phyloP scores from a whole-genome alignment of 2,113 vertebrate species.

The Neolamprologus tretocephalus region DNA sequence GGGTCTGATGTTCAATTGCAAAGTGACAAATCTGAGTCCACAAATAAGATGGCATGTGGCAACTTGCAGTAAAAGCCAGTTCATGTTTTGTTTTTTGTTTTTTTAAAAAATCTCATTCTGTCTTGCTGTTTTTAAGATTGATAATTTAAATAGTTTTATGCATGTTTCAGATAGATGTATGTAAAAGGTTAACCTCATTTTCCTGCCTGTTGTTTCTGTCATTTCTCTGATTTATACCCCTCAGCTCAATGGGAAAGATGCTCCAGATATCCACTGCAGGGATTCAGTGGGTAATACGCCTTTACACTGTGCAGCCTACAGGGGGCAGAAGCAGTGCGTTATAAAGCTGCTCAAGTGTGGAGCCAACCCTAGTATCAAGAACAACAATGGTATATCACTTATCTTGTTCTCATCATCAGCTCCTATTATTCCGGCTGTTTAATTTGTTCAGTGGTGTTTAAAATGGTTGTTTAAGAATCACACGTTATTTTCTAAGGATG shows the following conservation, averaged over 20 bases:
- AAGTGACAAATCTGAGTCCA: not conserved
- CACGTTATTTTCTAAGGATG: not conserved
- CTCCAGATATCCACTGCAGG: constrained; percentile 81
- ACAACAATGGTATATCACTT: constrained; percentile 75
- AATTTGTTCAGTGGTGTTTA: not conserved
- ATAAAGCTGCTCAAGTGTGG: constrained; percentile 82
- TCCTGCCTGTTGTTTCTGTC: not conserved
- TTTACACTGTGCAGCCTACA: constrained; percentile 86
- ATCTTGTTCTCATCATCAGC: not conserved
- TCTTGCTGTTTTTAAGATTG: not conserved
- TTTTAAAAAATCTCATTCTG: fast-evolving
- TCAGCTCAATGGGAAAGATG: constrained; percentile 77
- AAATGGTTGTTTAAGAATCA: not conserved
- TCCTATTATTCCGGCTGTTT: not conserved
- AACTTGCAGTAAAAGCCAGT: not conserved
- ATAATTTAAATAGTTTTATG: not conserved
- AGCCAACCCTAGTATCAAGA: constrained; percentile 75
- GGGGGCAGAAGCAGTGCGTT: constrained; percentile 83
- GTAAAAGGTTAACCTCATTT: not conserved
- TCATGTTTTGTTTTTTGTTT: not conserved
- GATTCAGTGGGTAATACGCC: constrained; percentile 88
- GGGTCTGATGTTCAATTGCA: not conserved
- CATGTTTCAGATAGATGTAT: not conserved
- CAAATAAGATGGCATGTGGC: not conserved
- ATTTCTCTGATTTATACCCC: not conserved